Conservation (phyloP, 1,140 invertebrate species). For the Drosophila pallidifrons region DNA sequence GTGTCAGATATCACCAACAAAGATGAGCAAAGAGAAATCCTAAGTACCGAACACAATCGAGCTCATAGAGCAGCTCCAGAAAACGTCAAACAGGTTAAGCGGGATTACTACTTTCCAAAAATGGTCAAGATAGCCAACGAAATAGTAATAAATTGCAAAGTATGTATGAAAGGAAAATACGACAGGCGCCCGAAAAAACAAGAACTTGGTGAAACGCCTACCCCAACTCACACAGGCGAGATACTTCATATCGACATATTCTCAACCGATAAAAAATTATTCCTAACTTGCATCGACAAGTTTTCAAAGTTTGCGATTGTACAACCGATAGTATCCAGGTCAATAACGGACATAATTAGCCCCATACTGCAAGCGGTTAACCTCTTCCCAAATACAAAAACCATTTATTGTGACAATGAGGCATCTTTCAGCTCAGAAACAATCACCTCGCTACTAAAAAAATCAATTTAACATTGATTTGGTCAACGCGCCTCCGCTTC, state of each 20-base stretch:
- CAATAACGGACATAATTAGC: constrained; percentile 17
- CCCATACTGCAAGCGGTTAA: constrained; percentile 18
- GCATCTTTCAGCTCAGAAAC: too few species aligned
- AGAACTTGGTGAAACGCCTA: constrained; percentile 5
- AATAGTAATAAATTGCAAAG: constrained; percentile 22
- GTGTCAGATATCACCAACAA: not conserved
- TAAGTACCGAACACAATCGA: constrained; percentile 1
- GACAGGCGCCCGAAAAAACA: constrained; percentile 20
- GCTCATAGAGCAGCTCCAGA: not conserved
- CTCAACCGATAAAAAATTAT: constrained; percentile 18
- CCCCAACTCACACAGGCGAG: constrained; percentile 13
- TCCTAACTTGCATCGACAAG: constrained; percentile 24
- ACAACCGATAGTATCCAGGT: not conserved
- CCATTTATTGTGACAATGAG: constrained; percentile 4
- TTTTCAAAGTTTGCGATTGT: constrained; percentile 22
- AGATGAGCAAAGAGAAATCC: not conserved
- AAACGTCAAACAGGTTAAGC: not conserved
- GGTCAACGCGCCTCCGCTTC: too few species aligned
- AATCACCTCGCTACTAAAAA: too few species aligned
- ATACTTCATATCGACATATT: constrained; percentile 27
- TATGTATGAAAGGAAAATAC: constrained; percentile 35
- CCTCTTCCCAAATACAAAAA: constrained; percentile 1
- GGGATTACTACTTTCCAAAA: constrained; percentile 24
- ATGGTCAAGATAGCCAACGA: constrained; percentile 25
- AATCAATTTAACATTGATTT: too few species aligned